Conservation (phyloP, 2,888 invertebrate genomes). For the Atherix ibis region DNA sequence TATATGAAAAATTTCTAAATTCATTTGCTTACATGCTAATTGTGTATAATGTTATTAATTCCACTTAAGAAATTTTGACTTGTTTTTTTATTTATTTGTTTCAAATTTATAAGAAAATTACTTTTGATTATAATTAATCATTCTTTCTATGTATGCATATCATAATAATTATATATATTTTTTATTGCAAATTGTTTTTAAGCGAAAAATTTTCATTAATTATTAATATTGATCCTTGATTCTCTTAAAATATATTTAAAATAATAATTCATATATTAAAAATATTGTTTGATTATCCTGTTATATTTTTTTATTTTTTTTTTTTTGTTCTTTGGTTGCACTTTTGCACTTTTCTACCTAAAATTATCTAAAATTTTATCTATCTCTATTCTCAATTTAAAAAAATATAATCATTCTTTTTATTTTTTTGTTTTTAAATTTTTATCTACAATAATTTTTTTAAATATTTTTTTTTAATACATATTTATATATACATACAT, state of each 20-base stretch:
- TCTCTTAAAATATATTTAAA: no score
- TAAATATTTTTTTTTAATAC: no score
- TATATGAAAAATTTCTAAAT: no score
- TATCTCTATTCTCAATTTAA: background rate
- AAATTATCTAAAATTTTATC: background rate
- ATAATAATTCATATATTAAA: slow-evolving; percentile 8
- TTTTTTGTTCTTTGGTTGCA: background rate
- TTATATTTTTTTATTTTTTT: slow-evolving; percentile 2
- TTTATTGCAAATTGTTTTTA: slow-evolving; percentile 19
- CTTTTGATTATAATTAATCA: slow-evolving; percentile 1
- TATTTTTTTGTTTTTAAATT: no score
- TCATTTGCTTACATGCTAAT: no score
- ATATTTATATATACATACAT: background rate
- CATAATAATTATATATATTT: no score
- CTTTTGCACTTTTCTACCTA: background rate
- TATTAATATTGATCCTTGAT: no score
- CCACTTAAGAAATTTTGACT: no score
- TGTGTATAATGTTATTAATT: no score
- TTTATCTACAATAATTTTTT: background rate
- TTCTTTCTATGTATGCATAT: slow-evolving; percentile 5
- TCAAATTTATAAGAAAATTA: no score
- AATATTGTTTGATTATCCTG: slow-evolving; percentile 5
- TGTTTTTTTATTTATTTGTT: no score
- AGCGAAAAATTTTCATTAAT: slow-evolving; percentile 15
- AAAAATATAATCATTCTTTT: no score